Percentiles rank a stretch among this genome's conserved stretches.
These are phyloP conservation scores for Napeogenes sylphis DNA, from an alignment of 2,888 invertebrate species.

Conservation along the genomic window DNA sequence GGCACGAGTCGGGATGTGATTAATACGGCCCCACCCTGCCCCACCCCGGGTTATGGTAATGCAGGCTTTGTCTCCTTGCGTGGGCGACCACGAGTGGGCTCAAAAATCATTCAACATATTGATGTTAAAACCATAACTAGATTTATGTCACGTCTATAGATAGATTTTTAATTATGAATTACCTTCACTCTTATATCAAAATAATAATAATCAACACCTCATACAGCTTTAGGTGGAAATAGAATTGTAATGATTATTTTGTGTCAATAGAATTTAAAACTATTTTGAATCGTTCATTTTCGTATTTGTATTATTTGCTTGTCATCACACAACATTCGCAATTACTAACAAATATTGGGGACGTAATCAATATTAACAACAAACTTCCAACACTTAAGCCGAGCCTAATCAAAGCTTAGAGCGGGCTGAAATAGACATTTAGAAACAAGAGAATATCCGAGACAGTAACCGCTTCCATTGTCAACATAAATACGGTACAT, in stretches of 20 bases:
- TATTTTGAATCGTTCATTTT: background rate
- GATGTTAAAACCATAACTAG: constrained; percentile 12
- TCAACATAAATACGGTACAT: constrained; percentile 63
- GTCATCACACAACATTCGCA: background rate
- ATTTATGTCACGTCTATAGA: background rate
- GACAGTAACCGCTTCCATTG: constrained; percentile 46
- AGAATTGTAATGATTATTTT: too few species aligned
- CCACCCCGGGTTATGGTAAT: constrained; percentile 57
- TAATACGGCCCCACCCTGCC: constrained; percentile 57
- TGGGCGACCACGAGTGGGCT: constrained; percentile 60
- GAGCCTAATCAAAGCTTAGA: constrained; percentile 30
- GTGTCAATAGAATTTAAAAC: too few species aligned
- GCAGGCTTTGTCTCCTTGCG: constrained; percentile 58
- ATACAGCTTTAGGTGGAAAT: too few species aligned
- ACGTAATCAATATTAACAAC: constrained; percentile 19
- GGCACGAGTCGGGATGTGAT: constrained; percentile 59
- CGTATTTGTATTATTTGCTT: background rate
- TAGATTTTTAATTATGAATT: background rate
- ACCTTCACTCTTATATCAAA: background rate
- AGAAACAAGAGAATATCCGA: constrained; percentile 34
- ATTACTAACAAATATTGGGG: constrained; percentile 4
- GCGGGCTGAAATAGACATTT: constrained; percentile 36
- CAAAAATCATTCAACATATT: constrained; percentile 56
- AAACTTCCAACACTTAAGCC: constrained; percentile 18
- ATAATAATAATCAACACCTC: too few species aligned